A percentile compares a stretch with the other conserved stretches of the same genome.
Evolutionary conservation across 2,888 invertebrate genomes (phyloP).

Genomic region (Elmis aenea): DNA sequence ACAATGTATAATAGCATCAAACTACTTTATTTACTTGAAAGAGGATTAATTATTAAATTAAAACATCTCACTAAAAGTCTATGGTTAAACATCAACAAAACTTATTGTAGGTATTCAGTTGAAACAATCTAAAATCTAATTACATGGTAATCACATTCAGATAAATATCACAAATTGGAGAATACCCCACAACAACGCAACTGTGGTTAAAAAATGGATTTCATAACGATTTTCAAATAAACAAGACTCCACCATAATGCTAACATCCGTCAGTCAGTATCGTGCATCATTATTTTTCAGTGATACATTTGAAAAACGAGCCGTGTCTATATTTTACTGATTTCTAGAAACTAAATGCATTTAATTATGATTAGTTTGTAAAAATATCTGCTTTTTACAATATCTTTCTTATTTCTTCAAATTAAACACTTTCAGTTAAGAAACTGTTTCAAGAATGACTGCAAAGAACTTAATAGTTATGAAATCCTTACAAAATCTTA

Average conservation of each 20-base stretch:
- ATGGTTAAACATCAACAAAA: conserved; percentile 48
- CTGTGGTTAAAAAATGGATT: conserved; percentile 39
- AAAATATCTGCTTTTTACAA: conserved; percentile 20
- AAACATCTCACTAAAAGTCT: conserved; percentile 48
- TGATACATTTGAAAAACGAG: no score
- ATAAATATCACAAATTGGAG: conserved; percentile 47
- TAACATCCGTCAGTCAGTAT: neutral
- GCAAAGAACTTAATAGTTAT: conserved; percentile 19
- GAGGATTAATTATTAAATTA: conserved; percentile 45
- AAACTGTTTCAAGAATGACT: conserved; percentile 1
- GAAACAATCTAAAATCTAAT: conserved; percentile 46
- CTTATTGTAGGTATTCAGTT: conserved; percentile 44
- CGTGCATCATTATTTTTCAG: no score
- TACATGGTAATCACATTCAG: conserved; percentile 47
- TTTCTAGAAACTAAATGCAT: no score
- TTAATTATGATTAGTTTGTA: conserved; percentile 11
- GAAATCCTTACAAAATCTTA: conserved; percentile 27
- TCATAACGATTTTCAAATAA: conserved; percentile 34
- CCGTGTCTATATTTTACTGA: no score
- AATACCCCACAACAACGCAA: conserved; percentile 39
- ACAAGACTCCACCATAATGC: neutral
- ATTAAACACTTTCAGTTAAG: neutral
- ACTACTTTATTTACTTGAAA: conserved; percentile 41
- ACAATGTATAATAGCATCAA: conserved; percentile 29
- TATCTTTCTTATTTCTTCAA: conserved; percentile 6